Evolutionary conservation across 2,888 invertebrate species (phyloP).

Genomic region (Hydriomena furcata): DNA sequence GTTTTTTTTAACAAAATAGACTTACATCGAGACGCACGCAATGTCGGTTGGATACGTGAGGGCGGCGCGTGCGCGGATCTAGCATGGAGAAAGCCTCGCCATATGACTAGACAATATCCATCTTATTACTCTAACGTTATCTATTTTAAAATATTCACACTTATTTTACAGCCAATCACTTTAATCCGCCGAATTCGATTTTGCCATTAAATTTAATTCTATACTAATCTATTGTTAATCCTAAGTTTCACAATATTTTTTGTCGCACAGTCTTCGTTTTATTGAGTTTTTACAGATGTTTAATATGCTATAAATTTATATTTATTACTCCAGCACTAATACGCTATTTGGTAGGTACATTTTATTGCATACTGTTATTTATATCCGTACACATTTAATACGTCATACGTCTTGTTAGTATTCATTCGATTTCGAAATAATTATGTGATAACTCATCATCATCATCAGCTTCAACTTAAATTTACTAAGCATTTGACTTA

Average conservation of each 20-base stretch:
- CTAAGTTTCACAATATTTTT: constrained; percentile 58
- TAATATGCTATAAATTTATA: constrained; percentile 77
- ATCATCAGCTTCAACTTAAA: constrained; percentile 2
- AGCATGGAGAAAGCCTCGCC: too few relatives aligned
- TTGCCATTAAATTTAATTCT: constrained; percentile 32
- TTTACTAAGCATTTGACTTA: not conserved
- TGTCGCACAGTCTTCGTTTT: constrained; percentile 54
- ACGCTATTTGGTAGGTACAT: constrained; percentile 71
- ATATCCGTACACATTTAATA: constrained; percentile 49
- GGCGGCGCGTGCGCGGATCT: too few relatives aligned
- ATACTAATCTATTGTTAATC: constrained; percentile 46
- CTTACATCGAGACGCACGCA: too few relatives aligned
- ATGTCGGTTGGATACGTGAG: too few relatives aligned
- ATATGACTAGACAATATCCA: not conserved
- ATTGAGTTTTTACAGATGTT: constrained; percentile 74
- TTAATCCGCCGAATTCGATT: constrained; percentile 32
- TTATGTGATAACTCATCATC: constrained; percentile 4
- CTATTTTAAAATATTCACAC: constrained; percentile 31
- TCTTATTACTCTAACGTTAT: not conserved
- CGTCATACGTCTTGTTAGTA: constrained; percentile 58
- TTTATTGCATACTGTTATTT: constrained; percentile 70
- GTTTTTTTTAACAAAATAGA: too few relatives aligned
- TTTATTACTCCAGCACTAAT: constrained; percentile 72
- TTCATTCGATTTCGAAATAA: constrained; percentile 53
- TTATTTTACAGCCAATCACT: constrained; percentile 34